Conservation (phyloP, 2,888 invertebrate genomes). For the Leucoptera coffeella region DNA sequence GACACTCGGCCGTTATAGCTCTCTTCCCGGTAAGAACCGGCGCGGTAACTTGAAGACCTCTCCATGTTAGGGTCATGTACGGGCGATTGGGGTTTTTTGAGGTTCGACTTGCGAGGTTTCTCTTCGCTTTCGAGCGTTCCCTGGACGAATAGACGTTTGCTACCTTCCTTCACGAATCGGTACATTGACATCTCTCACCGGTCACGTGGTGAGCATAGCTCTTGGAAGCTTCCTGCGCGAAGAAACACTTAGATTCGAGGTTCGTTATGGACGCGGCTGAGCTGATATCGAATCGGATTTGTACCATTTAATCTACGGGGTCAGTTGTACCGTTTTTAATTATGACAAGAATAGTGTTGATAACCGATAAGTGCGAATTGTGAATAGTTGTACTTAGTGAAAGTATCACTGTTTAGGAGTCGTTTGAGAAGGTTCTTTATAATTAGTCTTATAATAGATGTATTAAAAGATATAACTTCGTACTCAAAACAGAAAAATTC, state of each 20-base stretch:
- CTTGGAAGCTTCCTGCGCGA: not conserved
- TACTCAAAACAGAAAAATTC: no score
- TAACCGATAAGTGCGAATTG: no score
- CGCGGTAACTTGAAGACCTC: constrained; percentile 27
- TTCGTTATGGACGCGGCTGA: constrained; percentile 13
- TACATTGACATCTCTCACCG: constrained; percentile 62
- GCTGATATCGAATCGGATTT: no score
- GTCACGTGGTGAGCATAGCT: constrained; percentile 22
- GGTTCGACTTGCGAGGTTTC: constrained; percentile 44
- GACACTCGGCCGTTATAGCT: constrained; percentile 40
- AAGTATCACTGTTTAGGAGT: no score
- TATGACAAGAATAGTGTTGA: no score
- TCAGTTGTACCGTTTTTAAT: no score
- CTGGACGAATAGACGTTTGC: constrained; percentile 70
- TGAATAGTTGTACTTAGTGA: no score
- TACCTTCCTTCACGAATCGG: constrained; percentile 69
- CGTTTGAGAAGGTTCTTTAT: no score
- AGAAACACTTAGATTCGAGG: constrained; percentile 20
- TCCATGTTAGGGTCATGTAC: constrained; percentile 44
- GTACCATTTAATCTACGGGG: no score
- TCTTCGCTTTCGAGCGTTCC: constrained; percentile 63
- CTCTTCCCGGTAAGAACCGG: constrained; percentile 34
- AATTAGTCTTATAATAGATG: no score
- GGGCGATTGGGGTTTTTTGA: constrained; percentile 40
- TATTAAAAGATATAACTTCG: no score